Evolutionary conservation across 2,888 invertebrate genomes (phyloP).

Genomic region (Marronus borbonicus): DNA sequence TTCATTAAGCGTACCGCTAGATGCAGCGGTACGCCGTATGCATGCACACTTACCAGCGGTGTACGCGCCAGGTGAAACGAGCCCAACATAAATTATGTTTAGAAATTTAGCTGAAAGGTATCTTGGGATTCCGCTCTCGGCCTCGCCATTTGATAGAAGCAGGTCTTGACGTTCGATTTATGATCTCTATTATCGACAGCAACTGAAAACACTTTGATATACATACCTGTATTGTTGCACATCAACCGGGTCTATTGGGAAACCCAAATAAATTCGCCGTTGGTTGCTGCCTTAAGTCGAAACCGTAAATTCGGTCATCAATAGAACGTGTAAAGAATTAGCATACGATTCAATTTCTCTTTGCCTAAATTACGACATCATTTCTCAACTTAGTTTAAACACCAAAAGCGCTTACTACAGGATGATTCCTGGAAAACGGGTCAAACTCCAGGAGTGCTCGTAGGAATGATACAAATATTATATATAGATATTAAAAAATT

Average conservation of each 20-base stretch:
- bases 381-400: no score
- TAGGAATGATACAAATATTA: no score
- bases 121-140: constrained; percentile 51
- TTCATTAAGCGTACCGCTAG: constrained; percentile 56
- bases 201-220: constrained; percentile 40
- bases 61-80: constrained; percentile 49
- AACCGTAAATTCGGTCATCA: not conserved
- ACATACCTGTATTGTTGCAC: constrained; percentile 29
- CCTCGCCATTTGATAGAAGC: constrained; percentile 42
- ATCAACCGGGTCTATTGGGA: constrained; percentile 28
- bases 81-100: constrained; percentile 57
- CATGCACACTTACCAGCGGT: constrained; percentile 47
- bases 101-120: constrained; percentile 57
- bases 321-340: not conserved
- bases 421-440: no score
- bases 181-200: constrained; percentile 49
- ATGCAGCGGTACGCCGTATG: constrained; percentile 47
- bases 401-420: no score
- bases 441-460: no score
- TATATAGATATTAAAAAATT: no score
- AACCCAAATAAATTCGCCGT: constrained; percentile 19
- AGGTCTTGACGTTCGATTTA: constrained; percentile 51
- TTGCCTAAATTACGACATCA: not conserved
- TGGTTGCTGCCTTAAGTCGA: not conserved
- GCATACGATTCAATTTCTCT: not conserved